phyloP scores from a whole-genome alignment of 2,113 vertebrate genomes.

The Physeter macrocephalus region DNA sequence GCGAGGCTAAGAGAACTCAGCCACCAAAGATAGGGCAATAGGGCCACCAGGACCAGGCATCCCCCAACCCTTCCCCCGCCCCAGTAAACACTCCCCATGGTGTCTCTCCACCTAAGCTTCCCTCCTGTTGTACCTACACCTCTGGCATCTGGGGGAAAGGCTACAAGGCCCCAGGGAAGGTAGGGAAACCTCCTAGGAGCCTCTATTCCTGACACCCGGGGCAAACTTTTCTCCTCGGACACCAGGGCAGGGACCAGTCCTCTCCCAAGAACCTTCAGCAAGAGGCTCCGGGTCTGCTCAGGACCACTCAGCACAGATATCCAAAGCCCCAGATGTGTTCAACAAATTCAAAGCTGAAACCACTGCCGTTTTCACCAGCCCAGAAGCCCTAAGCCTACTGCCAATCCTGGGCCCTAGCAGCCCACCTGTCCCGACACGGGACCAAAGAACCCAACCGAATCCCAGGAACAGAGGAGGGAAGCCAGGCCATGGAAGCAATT shows the following conservation, averaged over 20 bases:
- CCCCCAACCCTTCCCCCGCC: no score
- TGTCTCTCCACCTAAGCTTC: neutral
- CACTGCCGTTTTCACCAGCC: neutral
- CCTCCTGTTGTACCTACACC: neutral
- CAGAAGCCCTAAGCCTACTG: neutral
- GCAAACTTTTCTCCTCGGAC: neutral
- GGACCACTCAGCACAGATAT: neutral
- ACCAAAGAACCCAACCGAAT: neutral
- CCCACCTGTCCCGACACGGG: neutral
- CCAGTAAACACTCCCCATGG: neutral
- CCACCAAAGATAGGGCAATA: neutral
- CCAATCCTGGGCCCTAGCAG: neutral
- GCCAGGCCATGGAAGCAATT: rapidly evolving
- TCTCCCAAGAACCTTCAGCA: neutral
- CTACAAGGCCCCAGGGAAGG: neutral
- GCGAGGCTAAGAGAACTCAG: neutral
- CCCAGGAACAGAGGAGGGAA: neutral
- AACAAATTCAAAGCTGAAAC: neutral
- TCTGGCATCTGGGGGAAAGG: neutral
- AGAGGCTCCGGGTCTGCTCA: neutral
- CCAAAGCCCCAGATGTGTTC: neutral
- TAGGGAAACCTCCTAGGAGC: neutral
- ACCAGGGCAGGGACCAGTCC: neutral
- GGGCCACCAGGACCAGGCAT: neutral
- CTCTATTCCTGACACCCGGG: neutral